phyloP scores from a whole-genome alignment of 2,113 vertebrate genomes.

The Mesembrinibis cayennensis region DNA sequence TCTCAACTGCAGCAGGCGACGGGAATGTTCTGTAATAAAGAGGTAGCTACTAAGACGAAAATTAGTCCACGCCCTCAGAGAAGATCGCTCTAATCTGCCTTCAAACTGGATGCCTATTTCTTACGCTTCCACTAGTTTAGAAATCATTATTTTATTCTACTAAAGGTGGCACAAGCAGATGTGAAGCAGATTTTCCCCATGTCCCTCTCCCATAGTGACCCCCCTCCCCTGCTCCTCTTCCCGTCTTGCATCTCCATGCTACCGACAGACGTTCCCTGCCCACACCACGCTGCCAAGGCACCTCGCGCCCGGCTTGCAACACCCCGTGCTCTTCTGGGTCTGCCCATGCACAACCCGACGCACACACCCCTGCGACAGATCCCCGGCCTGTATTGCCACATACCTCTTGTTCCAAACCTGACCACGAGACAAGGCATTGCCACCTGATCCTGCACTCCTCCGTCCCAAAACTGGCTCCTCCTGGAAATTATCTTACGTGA shows the following conservation, averaged over 20 bases:
- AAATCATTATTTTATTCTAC: background rate
- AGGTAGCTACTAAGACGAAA: background rate
- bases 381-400: background rate
- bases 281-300: background rate
- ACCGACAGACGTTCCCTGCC: background rate
- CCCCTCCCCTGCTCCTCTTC: background rate
- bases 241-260: accelerated
- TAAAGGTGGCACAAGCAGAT: background rate
- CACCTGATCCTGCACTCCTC: background rate
- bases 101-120: background rate
- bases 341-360: no score
- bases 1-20: background rate
- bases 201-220: background rate
- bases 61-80: background rate
- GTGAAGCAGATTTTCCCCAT: background rate
- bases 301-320: background rate
- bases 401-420: background rate
- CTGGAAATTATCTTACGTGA: background rate
- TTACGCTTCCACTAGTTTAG: background rate
- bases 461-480: background rate
- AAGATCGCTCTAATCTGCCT: background rate
- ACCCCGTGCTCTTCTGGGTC: background rate
- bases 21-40: background rate
- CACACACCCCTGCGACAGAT: background rate
- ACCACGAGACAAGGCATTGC: no score